These are phyloP conservation scores for Eonycteris spelaea DNA, from an alignment of 2,113 vertebrate genomes.

Conservation along the genomic window DNA sequence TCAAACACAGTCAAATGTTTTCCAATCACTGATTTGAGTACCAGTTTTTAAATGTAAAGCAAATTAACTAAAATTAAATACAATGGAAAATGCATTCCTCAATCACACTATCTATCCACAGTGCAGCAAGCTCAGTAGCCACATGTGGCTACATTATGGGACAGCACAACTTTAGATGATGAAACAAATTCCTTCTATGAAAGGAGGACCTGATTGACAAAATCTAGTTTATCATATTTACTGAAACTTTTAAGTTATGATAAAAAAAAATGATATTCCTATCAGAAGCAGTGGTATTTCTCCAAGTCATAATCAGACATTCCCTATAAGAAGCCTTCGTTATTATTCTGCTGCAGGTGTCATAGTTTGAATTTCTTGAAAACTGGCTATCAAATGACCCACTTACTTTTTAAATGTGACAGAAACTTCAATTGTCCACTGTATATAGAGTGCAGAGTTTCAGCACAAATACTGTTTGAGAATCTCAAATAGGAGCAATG, in stretches of 20 bases:
- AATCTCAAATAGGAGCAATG: neutral
- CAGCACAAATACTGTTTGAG: neutral
- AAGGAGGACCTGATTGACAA: neutral
- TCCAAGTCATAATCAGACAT: neutral
- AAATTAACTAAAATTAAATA: constrained; percentile 1
- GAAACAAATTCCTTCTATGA: neutral
- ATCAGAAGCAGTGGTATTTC: neutral
- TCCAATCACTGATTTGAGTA: neutral
- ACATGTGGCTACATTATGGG: neutral
- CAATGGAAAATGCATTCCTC: neutral
- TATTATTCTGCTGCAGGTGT: neutral
- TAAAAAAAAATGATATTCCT: neutral
- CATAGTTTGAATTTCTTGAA: neutral
- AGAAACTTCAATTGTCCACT: neutral
- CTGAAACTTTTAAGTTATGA: neutral
- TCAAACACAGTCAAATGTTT: neutral
- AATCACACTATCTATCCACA: neutral
- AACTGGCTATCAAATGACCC: neutral
- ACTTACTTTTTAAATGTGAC: neutral
- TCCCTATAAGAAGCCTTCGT: neutral
- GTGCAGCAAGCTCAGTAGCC: neutral
- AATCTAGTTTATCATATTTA: neutral
- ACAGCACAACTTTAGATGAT: neutral
- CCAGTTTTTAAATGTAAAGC: constrained; percentile 25
- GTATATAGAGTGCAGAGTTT: neutral